Evolutionary conservation across 92 coral and sea anemone species (phyloP), one percentile per base, ranked within the genome.

Genomic region (Palythoa caribaeorum): DNA sequence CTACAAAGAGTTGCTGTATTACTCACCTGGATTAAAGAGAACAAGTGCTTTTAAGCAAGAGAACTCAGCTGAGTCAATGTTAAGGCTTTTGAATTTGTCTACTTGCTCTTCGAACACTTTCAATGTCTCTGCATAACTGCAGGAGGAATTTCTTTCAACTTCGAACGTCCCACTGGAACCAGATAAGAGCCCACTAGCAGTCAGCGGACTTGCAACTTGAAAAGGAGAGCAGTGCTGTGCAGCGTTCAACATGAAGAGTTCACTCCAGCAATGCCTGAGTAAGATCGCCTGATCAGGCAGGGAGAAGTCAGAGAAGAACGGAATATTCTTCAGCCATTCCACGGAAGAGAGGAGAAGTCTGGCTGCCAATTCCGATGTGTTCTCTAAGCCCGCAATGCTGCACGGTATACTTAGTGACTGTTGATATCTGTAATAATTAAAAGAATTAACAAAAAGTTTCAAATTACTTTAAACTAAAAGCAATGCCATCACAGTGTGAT

Each of bases 61-160:
- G 87, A 92, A 97, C 88, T 97, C 99, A 9, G 99, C 99, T 3
- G 99, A 95, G 83, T 97, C 99, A 54, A 97, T 95, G 51, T 95
- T 98, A 39, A 97, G 88, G 85, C 86, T 91, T 76, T 94, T 89
- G 51, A 97, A 93, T 78, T 95, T 95, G 52, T 89, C 94, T 16
- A 88, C 98, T 71, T 95, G 98, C 79, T 93, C 98, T 14, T 95
- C 96, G 50, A 95, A 95, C 71, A 95, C 55, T 69, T 88, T 78
- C 17, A 89, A 84, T 36, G 86, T 84, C 16, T 92, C 94, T 5
- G 77, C 92, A 10, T 77, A 88, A 44, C 87, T 91, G 13, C 79
- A 84, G 37, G 83, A 84, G 17, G 87, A 91, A 50, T 89, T 84
- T 19, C 77, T 70, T 50, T 66, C 83, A 35, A 76, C 38, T 15